Conservation (phyloP, 2,113 vertebrate genomes). For the Theristicus caerulescens region DNA sequence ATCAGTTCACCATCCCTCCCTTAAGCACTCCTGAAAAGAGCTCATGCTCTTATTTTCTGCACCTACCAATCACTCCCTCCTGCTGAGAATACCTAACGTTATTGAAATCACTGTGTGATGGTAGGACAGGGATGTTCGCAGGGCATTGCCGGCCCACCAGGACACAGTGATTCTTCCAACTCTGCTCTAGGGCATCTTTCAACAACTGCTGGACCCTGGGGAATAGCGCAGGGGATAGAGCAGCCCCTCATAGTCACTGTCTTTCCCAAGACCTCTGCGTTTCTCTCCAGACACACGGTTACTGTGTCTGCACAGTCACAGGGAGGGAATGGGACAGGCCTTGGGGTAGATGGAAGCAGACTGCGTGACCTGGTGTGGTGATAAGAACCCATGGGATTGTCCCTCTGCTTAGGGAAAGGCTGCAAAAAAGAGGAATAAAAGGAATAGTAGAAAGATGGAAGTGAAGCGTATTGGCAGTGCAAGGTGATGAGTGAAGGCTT, state of each 20-base stretch:
- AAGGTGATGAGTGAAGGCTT: constrained; percentile 31
- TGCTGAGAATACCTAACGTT: background rate
- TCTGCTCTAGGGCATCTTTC: background rate
- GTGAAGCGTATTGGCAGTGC: background rate
- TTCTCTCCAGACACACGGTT: background rate
- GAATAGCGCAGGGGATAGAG: background rate
- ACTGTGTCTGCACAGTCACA: background rate
- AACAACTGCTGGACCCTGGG: background rate
- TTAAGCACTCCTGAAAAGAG: background rate
- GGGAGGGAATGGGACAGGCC: background rate
- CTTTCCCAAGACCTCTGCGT: background rate
- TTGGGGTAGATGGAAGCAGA: background rate
- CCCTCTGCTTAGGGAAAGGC: background rate
- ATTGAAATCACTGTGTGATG: background rate
- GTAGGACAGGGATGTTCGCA: background rate
- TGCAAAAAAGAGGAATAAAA: background rate
- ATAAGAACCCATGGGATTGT: background rate
- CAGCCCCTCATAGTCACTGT: background rate
- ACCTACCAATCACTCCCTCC: background rate
- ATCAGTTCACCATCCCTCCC: background rate
- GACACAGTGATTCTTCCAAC: background rate
- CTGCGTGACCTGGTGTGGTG: background rate
- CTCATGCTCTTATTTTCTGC: background rate
- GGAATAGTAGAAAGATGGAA: background rate
- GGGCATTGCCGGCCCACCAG: background rate